Conservation (phyloP, 2,888 invertebrate genomes). For the Eupithecia tripunctaria region DNA sequence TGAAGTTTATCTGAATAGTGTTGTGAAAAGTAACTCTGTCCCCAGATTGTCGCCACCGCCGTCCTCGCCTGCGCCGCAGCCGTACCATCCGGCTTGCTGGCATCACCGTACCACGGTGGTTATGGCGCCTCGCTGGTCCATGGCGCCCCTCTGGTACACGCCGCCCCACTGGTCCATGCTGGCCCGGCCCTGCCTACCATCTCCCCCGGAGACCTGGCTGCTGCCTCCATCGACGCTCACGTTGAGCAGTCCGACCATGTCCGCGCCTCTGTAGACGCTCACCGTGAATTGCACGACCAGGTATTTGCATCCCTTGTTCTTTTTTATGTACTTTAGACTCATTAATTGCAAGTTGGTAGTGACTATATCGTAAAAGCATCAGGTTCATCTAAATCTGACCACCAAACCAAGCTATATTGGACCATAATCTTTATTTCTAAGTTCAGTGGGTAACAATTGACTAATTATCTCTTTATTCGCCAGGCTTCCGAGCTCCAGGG, state of each 20-base stretch:
- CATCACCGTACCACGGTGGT: constrained; percentile 57
- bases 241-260: constrained; percentile 77
- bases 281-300: constrained; percentile 77
- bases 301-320: constrained; percentile 10
- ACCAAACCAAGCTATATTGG: background rate
- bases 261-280: constrained; percentile 75
- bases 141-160: constrained; percentile 55
- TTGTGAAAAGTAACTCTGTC: constrained; percentile 29
- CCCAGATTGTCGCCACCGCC: constrained; percentile 84
- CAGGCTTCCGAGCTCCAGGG: constrained; percentile 74
- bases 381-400: background rate
- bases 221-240: constrained; percentile 78
- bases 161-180: constrained; percentile 53
- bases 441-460: background rate
- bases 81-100: constrained; percentile 73
- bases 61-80: constrained; percentile 79
- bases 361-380: background rate
- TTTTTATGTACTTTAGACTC: background rate
- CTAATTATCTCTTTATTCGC: background rate
- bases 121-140: constrained; percentile 49
- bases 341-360: background rate
- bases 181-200: constrained; percentile 70
- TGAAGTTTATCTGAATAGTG: background rate
- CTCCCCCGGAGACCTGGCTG: constrained; percentile 76
- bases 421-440: background rate